Evolutionary conservation across 1,140 invertebrate species (phyloP), one percentile per base, ranked within the genome.

Genomic region (Drosophila parvula): DNA sequence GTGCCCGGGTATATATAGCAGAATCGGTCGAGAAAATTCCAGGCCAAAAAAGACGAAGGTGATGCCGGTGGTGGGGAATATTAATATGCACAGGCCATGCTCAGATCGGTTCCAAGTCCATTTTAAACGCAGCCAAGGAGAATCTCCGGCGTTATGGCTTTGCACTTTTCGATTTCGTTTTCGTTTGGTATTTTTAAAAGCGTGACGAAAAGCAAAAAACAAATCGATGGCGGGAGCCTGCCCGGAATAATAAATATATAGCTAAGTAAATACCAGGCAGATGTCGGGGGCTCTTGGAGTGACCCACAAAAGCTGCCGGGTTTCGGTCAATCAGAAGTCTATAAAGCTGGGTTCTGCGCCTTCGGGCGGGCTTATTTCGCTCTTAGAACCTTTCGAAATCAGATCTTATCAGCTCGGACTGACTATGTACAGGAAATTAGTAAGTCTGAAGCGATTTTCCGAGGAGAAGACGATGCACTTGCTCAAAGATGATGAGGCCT

Each of bases 161-260:
- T 79, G 78, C 85, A 88, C 79, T 88, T 88, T 88, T 88, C 50
- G 63, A 68, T 85, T 85, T 85, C 81, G 60, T 84, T 43, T n/a
- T 45, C 64, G 40, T 64, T 79, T 43, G 63, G 59, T 84, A 83
- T 84, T 84, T 83, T 83, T 83, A 80, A 83, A 80, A 65, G 74
- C 61, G 78, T 85, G 81, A 85, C 81, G 64, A 79, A 74, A 65
- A 61, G 48, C 64, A 58, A 62, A 55, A 61, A 81, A 67, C 51
- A 75, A 81, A 78, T 76, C 64, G 68, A 78, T 64, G 10, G n/a
- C 44, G 34, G 22, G 27, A 34, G 50, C 60, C 74, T 84, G 84
- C 8, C 22, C 8, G 18, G 84, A 60, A 81, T 88, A 55, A 53
- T 9, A 64, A 70, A 65, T 41, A 22, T 40, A 18, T 38, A 0